Evolutionary conservation across 2,113 vertebrate genomes (phyloP).

Genomic region (Tapirus terrestris): DNA sequence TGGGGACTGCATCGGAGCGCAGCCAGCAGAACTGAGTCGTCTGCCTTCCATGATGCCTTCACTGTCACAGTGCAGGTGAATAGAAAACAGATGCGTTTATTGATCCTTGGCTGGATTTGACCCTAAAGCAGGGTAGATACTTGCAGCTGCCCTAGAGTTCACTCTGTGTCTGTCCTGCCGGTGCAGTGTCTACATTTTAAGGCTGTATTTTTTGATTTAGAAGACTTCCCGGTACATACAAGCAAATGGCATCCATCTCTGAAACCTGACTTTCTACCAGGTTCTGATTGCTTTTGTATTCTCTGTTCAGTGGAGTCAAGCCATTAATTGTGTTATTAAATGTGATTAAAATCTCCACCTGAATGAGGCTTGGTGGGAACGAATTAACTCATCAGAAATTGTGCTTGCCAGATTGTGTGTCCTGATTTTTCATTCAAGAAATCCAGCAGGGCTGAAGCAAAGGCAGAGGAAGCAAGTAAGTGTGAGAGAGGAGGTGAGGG

Average conservation of each 20-base stretch:
- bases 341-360: not conserved
- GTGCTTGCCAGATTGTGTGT: not conserved
- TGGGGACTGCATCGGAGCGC: slow-evolving; percentile 1
- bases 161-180: no score
- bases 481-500: not conserved
- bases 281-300: slow-evolving; percentile 5
- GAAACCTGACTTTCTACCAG: not conserved
- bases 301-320: not conserved
- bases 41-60: not conserved
- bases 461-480: not conserved
- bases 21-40: slow-evolving; percentile 28
- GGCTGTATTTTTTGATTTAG: not conserved
- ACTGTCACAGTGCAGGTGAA: slow-evolving; percentile 16
- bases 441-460: not conserved
- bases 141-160: not conserved
- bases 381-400: slow-evolving; percentile 5
- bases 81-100: not conserved
- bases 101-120: not conserved
- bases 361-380: not conserved
- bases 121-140: not conserved
- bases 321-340: not conserved
- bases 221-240: not conserved
- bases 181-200: not conserved
- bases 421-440: not conserved
- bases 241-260: not conserved